Evolutionary conservation across 2,797 vertebrate species (phyloP).

Genomic region (Falco cherrug): DNA sequence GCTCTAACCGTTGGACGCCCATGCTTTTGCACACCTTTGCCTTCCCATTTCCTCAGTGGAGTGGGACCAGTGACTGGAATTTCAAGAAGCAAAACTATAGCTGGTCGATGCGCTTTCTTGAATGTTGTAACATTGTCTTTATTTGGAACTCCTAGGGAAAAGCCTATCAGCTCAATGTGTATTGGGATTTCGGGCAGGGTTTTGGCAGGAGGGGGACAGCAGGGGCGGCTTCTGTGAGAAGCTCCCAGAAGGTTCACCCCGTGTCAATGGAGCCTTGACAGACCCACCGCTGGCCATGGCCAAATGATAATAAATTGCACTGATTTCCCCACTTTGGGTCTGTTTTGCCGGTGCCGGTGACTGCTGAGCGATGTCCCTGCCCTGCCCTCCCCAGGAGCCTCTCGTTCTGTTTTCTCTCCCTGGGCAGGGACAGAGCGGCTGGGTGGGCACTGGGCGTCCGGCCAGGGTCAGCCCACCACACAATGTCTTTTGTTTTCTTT

Average conservation of each 20-base stretch:
- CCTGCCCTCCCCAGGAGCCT: neutral
- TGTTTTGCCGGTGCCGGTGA: neutral
- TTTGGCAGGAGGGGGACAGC: neutral
- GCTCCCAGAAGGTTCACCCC: too few relatives aligned
- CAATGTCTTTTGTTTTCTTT: neutral
- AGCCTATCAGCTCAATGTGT: neutral
- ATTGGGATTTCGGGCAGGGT: neutral
- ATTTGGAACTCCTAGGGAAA: neutral
- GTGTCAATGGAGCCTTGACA: too few relatives aligned
- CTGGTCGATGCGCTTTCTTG: neutral
- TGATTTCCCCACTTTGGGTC: too few relatives aligned
- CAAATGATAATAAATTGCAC: too few relatives aligned
- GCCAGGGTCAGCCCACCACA: neutral
- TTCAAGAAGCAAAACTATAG: neutral
- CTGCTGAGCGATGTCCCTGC: neutral
- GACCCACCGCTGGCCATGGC: neutral
- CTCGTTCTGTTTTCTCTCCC: neutral
- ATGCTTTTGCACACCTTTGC: neutral
- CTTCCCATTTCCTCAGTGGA: neutral
- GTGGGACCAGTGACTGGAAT: conserved; percentile 5
- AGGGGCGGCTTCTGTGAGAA: too few relatives aligned
- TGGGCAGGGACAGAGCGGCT: neutral
- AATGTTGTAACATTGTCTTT: neutral
- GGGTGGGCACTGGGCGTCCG: neutral
- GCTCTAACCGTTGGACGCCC: neutral